phyloP scores from a whole-genome alignment of 2,888 invertebrate species.

The Gymnoscelis rufifasciata region DNA sequence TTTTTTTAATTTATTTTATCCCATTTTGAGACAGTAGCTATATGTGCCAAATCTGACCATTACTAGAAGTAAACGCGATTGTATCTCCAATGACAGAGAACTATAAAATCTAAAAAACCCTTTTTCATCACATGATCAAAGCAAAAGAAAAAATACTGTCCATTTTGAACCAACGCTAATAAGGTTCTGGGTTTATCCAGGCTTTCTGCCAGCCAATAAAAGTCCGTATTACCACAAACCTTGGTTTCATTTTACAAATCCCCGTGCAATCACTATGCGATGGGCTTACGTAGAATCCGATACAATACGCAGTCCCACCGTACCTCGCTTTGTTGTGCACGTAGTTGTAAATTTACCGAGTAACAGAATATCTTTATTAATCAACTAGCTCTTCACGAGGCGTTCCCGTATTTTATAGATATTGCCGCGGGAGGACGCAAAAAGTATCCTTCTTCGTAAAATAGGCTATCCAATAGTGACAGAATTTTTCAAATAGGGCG shows the following conservation, averaged over 20 bases:
- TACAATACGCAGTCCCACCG: background rate
- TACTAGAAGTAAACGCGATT: too few relatives aligned
- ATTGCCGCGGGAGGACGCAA: too few relatives aligned
- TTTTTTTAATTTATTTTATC: too few relatives aligned
- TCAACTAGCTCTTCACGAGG: too few relatives aligned
- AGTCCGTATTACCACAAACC: background rate
- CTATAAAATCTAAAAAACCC: background rate
- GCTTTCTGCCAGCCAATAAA: background rate
- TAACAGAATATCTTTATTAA: too few relatives aligned
- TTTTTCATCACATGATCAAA: background rate
- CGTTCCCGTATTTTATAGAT: too few relatives aligned
- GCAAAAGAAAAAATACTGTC: background rate
- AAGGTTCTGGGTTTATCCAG: background rate
- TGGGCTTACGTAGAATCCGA: slow-evolving; percentile 5
- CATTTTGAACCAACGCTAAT: background rate
- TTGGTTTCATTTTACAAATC: slow-evolving; percentile 5
- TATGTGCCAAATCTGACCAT: too few relatives aligned
- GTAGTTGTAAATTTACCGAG: too few relatives aligned
- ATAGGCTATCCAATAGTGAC: too few relatives aligned
- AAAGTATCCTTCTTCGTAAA: too few relatives aligned
- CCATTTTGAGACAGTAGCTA: too few relatives aligned
- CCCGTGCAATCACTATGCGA: slow-evolving; percentile 2
- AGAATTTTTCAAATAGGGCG: too few relatives aligned
- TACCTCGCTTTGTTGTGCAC: background rate
- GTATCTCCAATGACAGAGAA: background rate